Evolutionary conservation across 1,140 invertebrate species (phyloP).

Genomic region (Drosophila sulfurigaster): DNA sequence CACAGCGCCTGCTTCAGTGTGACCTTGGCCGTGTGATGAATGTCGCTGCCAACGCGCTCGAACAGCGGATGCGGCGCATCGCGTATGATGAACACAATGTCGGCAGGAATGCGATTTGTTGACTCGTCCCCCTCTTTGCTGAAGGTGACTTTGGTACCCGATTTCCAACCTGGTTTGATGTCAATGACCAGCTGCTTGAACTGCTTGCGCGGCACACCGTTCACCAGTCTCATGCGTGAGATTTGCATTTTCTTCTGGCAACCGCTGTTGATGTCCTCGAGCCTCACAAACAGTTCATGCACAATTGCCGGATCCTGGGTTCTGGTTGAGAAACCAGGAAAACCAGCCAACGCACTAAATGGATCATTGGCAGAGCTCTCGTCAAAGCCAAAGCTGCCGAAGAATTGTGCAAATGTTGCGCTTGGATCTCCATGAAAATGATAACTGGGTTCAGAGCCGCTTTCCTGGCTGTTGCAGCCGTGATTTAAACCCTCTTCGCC

Average conservation of each 20-base stretch:
- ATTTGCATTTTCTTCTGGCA: conserved; percentile 98
- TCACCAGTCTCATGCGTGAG: conserved; percentile 89
- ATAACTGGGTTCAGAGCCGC: conserved; percentile 87
- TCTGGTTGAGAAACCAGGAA: neutral
- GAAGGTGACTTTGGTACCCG: conserved; percentile 97
- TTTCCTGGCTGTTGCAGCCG: conserved; percentile 91
- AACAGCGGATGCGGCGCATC: conserved; percentile 95
- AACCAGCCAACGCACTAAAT: too few species aligned
- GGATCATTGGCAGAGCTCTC: conserved; percentile 5
- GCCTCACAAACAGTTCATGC: conserved; percentile 92
- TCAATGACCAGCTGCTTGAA: conserved; percentile 96
- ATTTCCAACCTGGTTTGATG: conserved; percentile 97
- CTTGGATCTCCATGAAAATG: conserved; percentile 91
- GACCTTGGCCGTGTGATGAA: conserved; percentile 91
- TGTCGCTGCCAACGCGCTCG: conserved; percentile 93
- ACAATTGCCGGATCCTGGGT: conserved; percentile 92
- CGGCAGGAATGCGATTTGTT: conserved; percentile 94
- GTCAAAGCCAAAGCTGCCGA: conserved; percentile 84
- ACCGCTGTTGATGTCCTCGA: conserved; percentile 92
- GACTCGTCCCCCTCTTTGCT: conserved; percentile 95
- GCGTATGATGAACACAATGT: conserved; percentile 96
- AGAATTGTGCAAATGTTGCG: conserved; percentile 94
- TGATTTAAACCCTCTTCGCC: conserved; percentile 95
- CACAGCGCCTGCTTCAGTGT: conserved; percentile 92
- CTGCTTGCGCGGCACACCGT: conserved; percentile 89